These are phyloP conservation scores for Andrena camellia DNA, from an alignment of 2,888 invertebrate genomes.

Conservation along the genomic window DNA sequence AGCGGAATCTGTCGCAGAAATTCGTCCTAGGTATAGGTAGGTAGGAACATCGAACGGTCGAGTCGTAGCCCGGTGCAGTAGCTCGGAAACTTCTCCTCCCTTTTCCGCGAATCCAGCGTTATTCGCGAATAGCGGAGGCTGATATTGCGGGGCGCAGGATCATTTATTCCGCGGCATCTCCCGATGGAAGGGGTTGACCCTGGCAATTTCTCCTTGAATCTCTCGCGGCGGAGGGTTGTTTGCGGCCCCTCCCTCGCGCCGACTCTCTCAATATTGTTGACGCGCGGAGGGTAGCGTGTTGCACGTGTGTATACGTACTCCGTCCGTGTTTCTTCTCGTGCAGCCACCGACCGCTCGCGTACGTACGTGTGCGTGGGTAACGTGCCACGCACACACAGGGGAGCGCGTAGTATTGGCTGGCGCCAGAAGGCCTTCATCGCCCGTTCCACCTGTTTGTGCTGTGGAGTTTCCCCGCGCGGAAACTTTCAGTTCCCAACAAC, in stretches of 20 bases:
- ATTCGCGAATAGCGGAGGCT: conserved; percentile 10
- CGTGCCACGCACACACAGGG: not conserved
- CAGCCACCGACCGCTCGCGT: not conserved
- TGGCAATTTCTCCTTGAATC: conserved; percentile 71
- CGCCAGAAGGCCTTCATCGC: conserved; percentile 75
- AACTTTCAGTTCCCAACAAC: conserved; percentile 77
- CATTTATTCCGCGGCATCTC: conserved; percentile 59
- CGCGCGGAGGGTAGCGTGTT: conserved; percentile 53
- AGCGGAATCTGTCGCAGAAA: not conserved
- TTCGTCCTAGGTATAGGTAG: no score
- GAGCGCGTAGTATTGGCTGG: conserved; percentile 61
- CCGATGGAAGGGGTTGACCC: conserved; percentile 68
- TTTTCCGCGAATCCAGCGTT: conserved; percentile 8
- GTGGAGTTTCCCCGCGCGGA: conserved; percentile 69
- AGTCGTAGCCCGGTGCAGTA: not conserved
- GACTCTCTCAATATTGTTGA: conserved; percentile 67
- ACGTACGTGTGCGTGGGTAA: not conserved
- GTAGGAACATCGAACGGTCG: conserved; percentile 3
- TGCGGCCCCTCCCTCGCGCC: conserved; percentile 59
- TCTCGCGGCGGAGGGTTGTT: conserved; percentile 58
- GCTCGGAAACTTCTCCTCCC: not conserved
- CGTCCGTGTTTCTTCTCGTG: conserved; percentile 20
- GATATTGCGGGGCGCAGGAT: conserved; percentile 28
- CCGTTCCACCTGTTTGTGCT: conserved; percentile 78
- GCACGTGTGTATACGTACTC: conserved; percentile 41